Evolutionary conservation across 2,113 vertebrate species (phyloP).

Genomic region (Craseonycteris thonglongyai): DNA sequence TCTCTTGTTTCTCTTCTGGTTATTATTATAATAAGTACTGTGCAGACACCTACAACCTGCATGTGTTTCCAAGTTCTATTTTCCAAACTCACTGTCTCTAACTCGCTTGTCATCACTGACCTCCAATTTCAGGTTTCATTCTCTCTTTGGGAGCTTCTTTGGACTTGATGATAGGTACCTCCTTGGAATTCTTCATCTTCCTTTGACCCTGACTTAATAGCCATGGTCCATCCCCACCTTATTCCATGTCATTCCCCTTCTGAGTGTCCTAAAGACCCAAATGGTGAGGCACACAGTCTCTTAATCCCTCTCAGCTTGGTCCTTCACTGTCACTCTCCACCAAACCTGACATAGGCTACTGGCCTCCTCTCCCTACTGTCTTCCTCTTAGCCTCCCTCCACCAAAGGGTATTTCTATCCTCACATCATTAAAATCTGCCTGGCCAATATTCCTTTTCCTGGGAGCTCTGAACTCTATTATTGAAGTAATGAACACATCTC

Average conservation of each 20-base stretch:
- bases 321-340: neutral
- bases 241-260: neutral
- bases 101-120: neutral
- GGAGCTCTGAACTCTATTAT: slow-evolving; percentile 28
- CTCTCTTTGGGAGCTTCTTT: neutral
- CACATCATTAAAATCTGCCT: neutral
- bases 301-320: neutral
- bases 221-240: neutral
- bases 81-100: neutral
- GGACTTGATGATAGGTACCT: neutral
- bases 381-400: neutral
- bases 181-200: neutral
- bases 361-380: neutral
- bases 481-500: slow-evolving; percentile 34
- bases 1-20: neutral
- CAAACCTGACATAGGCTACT: neutral
- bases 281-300: neutral
- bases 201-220: neutral
- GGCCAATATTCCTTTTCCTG: neutral
- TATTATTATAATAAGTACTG: neutral
- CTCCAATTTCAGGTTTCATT: neutral
- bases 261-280: neutral
- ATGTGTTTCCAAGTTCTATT: neutral
- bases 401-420: neutral
- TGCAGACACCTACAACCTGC: neutral